These are phyloP conservation scores for Acomys russatus DNA, from an alignment of 2,797 vertebrate genomes.

Conservation along the genomic window DNA sequence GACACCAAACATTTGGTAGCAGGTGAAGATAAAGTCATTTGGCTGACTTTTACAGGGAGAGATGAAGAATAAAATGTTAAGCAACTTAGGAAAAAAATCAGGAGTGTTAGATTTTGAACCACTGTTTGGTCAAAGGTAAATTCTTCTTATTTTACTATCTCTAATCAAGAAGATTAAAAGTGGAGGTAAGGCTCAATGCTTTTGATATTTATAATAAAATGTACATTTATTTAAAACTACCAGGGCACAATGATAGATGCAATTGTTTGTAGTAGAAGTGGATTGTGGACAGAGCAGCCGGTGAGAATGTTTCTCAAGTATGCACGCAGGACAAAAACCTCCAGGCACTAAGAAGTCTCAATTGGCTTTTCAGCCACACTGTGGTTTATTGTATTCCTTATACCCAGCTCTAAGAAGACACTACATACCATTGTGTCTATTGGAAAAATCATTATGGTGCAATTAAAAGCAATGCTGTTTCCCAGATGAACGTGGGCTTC, in stretches of 20 bases:
- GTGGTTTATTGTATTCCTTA: slow-evolving; percentile 88
- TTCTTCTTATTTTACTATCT: slow-evolving; percentile 56
- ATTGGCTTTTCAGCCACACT: slow-evolving; percentile 86
- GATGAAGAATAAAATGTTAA: slow-evolving; percentile 63
- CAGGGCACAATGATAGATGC: slow-evolving; percentile 33
- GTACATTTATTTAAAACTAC: slow-evolving; percentile 74
- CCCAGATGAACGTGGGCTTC: slow-evolving; percentile 79
- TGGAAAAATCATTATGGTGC: slow-evolving; percentile 89
- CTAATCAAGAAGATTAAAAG: slow-evolving; percentile 50
- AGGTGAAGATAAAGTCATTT: slow-evolving; percentile 76
- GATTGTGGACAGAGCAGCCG: slow-evolving; percentile 83
- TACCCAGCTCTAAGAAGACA: slow-evolving; percentile 85
- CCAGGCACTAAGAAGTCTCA: slow-evolving; percentile 86
- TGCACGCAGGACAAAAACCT: slow-evolving; percentile 84
- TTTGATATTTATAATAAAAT: slow-evolving; percentile 64
- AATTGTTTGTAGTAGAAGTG: slow-evolving; percentile 76
- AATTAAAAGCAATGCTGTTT: slow-evolving; percentile 88
- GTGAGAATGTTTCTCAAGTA: slow-evolving; percentile 84
- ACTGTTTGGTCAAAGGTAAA: background rate
- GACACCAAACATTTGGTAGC: slow-evolving; percentile 80
- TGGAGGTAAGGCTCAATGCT: background rate
- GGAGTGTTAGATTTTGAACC: background rate
- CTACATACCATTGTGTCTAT: slow-evolving; percentile 85
- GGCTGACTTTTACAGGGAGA: slow-evolving; percentile 64
- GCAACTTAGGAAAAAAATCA: slow-evolving; percentile 19